Base-by-base conservation (phyloP, 2,113 vertebrate species). In the Gopherus evgoodei region DNA sequence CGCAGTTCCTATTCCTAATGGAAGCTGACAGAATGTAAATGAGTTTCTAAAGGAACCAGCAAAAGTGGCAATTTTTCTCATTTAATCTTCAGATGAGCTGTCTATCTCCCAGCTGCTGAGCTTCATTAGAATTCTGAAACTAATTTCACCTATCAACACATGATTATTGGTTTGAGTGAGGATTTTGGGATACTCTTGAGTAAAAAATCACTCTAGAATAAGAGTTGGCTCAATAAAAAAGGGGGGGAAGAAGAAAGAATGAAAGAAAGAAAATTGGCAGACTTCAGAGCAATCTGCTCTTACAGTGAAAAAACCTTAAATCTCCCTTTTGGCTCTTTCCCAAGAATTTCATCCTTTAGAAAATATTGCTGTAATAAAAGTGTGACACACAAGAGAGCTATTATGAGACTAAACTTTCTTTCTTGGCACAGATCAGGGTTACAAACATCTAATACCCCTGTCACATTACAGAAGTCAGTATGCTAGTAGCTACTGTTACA, bases 21-120 rank as follows among this genome's bases (percentile, higher is more conserved):
- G 98, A 96, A 99, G 98, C 98, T 99, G 99, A 99, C 99, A 99
- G 99, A 98, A 99, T 99, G 99, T 99, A 99, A 99, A 99, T 99
- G 98, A 98, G 98, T 98, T 99, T 99, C 99, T 99, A 98, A 99
- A 99, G 98, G 98, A 99, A 98, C 98, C 98, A 98, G 97, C 98
- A 98, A 98, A 98, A 99, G 98, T 98, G 98, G 98, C 99, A 98
- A 98, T 99, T 99, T 99, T 99, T 99, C 99, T 99, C 99, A 99
- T 99, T 99, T 99, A 99, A 98, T 98, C 98, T 98, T 99, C 97
- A 98, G 98, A 99, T 98, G 99, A 99, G 98, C 98, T 99, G 98
- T 98, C 97, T 88, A 96, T 98, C 98, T 98, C 98, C 98, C 96
- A 98, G 98, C 98, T 98, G 98, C 98, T 98, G 97, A 92, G 96